Conservation (phyloP, 1,140 invertebrate genomes). For the Tetraneura akinire region DNA sequence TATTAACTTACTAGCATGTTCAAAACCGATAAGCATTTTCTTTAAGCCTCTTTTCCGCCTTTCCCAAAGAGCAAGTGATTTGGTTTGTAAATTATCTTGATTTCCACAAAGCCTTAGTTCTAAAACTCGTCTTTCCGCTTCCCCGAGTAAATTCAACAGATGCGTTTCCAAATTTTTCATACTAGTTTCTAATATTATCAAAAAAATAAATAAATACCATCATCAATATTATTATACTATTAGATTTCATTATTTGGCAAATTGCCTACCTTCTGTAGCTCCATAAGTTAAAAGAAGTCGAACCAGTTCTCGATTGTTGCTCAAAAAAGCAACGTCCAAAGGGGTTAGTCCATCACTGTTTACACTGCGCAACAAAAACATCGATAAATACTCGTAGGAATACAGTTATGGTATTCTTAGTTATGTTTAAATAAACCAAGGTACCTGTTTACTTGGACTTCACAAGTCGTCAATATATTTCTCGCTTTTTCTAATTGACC, state of each 20-base stretch:
- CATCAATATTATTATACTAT: neutral
- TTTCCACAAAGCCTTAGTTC: conserved; percentile 71
- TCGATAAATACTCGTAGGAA: no score
- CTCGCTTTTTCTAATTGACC: conserved; percentile 87
- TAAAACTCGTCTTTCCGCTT: conserved; percentile 76
- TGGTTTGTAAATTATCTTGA: conserved; percentile 61
- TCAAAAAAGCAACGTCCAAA: conserved; percentile 86
- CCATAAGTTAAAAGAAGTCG: conserved; percentile 86
- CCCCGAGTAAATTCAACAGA: conserved; percentile 73
- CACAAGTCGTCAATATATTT: conserved; percentile 84
- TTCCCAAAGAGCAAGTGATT: conserved; percentile 85
- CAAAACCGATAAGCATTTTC: conserved; percentile 71
- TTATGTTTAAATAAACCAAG: no score
- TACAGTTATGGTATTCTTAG: neutral
- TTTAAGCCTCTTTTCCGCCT: conserved; percentile 77
- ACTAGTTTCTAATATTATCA: conserved; percentile 66
- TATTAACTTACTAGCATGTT: conserved; percentile 68
- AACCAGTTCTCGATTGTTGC: conserved; percentile 81
- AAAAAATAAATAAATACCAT: conserved; percentile 51
- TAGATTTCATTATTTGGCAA: neutral
- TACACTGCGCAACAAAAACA: conserved; percentile 66
- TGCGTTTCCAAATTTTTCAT: conserved; percentile 72
- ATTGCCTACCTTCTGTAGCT: conserved; percentile 80
- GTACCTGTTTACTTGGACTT: conserved; percentile 90
- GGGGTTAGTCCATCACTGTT: conserved; percentile 86